phyloP scores from a whole-genome alignment of 37 sponge, comb jelly and placozoan genomes.

The Theonella swinhoei region DNA sequence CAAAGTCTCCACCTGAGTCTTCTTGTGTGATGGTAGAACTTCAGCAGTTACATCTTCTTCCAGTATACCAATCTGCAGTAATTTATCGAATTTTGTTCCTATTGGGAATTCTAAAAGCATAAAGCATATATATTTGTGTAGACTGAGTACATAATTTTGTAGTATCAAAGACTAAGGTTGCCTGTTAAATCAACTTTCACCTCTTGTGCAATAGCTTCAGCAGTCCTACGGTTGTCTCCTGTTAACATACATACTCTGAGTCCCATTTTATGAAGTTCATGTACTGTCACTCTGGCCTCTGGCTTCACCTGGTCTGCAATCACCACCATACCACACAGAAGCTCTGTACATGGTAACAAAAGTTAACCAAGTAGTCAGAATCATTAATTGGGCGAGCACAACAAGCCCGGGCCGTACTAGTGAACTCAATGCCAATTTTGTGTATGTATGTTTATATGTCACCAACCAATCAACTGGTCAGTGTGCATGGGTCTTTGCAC shows the following conservation, averaged over 20 bases:
- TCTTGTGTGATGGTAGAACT: constrained; percentile 87
- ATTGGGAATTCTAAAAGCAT: neutral
- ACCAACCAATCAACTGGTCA: no score
- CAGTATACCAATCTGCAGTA: constrained; percentile 66
- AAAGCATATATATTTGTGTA: neutral
- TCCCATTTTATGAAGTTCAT: constrained; percentile 29
- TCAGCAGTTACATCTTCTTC: constrained; percentile 76
- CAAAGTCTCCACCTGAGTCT: constrained; percentile 53
- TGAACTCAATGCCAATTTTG: neutral
- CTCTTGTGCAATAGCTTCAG: constrained; percentile 80
- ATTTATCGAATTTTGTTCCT: neutral
- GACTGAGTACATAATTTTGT: no score
- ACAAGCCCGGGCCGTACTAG: no score
- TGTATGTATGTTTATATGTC: neutral
- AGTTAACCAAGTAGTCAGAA: neutral
- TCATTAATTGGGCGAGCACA: no score
- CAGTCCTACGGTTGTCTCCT: constrained; percentile 86
- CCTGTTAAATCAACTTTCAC: constrained; percentile 1
- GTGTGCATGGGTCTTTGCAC: no score
- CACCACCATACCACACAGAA: constrained; percentile 32
- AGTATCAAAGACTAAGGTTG: neutral
- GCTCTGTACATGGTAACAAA: constrained; percentile 12
- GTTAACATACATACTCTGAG: constrained; percentile 69
- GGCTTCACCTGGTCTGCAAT: constrained; percentile 72
- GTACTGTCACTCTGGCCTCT: constrained; percentile 47